Base-by-base conservation (phyloP, 2,113 vertebrate species). In the Neotoma lepida region DNA sequence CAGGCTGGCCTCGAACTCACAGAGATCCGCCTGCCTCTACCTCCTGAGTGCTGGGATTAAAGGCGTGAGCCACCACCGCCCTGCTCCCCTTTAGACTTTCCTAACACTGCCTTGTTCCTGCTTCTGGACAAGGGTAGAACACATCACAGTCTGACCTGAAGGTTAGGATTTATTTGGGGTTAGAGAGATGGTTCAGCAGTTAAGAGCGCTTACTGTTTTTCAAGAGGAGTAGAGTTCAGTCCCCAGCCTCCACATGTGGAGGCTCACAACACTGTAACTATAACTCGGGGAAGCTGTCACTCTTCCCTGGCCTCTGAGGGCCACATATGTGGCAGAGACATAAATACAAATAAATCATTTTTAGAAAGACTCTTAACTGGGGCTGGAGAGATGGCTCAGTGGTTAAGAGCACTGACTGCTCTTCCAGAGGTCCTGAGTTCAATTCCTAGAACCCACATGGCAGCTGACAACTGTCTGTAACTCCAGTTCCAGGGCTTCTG, bases 121-220 rank as follows among this genome's bases (percentile, higher is more conserved):
- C 35, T 74, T 15, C 49, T 49, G n/a, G 35, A 15, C 24, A 20
- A 61, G 20, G 28, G 6, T 10, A 26, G 41, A 33, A 33, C 20
- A 33, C 26, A n/a, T 35, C 24, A 49, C 10, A 71, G 8, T 1
- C 0, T 9, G n/a, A 18, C 0, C 0, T 39, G 30, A 35, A 4
- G 44, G 15, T 7, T 41, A 86, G 82, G 58, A 15, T 63, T 30
- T 33, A 63, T 63, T 33, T 86, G 61, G 15, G 81, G 14, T 30
- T 61, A 18, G 76, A 54, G 76, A n/a, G 77, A 22, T 22, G 61
- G 30, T 33, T 63, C 28, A 7, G 41, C 28, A 33, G 17, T 66
- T 66, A 86, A 35, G 82, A 63, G 61, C 41, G 66, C 82, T 66
- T 12, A 30, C 82, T 64, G 39, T 28, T 46, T 12, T 46, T 46